Evolutionary conservation across 2,113 vertebrate species (phyloP).

Genomic region (Zapus hudsonius): DNA sequence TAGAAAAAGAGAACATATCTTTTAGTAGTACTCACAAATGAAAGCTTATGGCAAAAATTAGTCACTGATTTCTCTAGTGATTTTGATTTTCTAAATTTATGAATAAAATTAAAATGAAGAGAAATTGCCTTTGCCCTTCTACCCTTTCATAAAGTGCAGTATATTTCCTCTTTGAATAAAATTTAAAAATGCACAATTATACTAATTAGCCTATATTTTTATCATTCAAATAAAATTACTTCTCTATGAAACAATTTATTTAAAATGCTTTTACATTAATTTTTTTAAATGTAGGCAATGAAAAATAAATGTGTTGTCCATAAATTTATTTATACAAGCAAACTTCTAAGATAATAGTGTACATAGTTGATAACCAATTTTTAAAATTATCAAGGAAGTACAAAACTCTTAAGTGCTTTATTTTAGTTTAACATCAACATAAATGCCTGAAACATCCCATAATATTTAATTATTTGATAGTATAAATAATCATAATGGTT

Average conservation of each 20-base stretch:
- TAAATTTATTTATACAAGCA: background rate
- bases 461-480: too few species aligned
- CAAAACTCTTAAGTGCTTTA: too few species aligned
- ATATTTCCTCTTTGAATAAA: slow-evolving; percentile 3
- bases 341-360: background rate
- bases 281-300: background rate
- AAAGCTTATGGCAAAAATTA: slow-evolving; percentile 32
- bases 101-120: background rate
- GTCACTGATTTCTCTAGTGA: background rate
- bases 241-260: background rate
- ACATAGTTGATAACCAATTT: background rate
- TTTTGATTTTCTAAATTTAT: slow-evolving; percentile 7
- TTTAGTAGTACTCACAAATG: background rate
- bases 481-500: too few species aligned
- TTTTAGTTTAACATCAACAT: too few species aligned
- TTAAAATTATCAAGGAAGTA: too few species aligned
- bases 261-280: background rate
- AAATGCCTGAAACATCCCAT: too few species aligned
- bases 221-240: slow-evolving; percentile 4
- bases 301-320: background rate
- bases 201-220: background rate
- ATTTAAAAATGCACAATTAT: background rate
- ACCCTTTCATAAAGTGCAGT: background rate
- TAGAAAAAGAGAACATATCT: slow-evolving; percentile 4
- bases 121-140: background rate